Percentiles rank a stretch among this genome's conserved stretches.
phyloP scores from a whole-genome alignment of 2,113 vertebrate species.

The Silurus meridionalis region DNA sequence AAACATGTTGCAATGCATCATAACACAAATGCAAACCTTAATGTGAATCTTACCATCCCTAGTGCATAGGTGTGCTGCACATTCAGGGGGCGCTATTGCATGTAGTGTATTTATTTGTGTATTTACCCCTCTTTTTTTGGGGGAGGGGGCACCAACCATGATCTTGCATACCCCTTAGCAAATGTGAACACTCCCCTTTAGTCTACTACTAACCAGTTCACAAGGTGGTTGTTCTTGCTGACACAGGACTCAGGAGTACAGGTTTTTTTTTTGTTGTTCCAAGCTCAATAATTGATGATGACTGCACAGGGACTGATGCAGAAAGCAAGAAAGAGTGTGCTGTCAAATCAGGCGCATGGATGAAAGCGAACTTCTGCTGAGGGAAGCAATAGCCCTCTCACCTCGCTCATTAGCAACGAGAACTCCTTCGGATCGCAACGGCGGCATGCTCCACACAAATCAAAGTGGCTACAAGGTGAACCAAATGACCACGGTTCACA shows the following conservation, averaged over 20 bases:
- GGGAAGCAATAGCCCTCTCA: constrained; percentile 46
- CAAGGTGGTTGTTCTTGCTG: constrained; percentile 1
- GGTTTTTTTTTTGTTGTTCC: neutral
- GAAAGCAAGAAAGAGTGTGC: constrained; percentile 22
- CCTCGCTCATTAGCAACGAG: constrained; percentile 48
- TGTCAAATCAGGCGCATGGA: constrained; percentile 26
- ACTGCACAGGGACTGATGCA: constrained; percentile 44
- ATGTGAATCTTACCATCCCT: too few species aligned
- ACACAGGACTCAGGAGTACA: constrained; percentile 12
- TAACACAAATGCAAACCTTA: too few species aligned
- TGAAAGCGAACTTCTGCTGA: constrained; percentile 43
- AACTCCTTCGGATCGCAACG: constrained; percentile 9
- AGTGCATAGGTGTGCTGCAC: too few species aligned
- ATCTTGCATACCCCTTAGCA: too few species aligned
- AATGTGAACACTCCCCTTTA: too few species aligned
- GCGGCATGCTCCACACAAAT: neutral
- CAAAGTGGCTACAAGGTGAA: constrained; percentile 33
- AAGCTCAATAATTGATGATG: constrained; percentile 42
- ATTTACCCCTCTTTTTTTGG: too few species aligned
- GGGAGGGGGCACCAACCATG: too few species aligned
- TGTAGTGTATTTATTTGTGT: too few species aligned
- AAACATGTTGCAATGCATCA: too few species aligned
- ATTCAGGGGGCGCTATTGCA: too few species aligned
- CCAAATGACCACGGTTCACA: constrained; percentile 2
- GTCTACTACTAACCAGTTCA: neutral